Base-by-base conservation (phyloP, 2,797 vertebrate genomes). In the Aphelocoma californica region DNA sequence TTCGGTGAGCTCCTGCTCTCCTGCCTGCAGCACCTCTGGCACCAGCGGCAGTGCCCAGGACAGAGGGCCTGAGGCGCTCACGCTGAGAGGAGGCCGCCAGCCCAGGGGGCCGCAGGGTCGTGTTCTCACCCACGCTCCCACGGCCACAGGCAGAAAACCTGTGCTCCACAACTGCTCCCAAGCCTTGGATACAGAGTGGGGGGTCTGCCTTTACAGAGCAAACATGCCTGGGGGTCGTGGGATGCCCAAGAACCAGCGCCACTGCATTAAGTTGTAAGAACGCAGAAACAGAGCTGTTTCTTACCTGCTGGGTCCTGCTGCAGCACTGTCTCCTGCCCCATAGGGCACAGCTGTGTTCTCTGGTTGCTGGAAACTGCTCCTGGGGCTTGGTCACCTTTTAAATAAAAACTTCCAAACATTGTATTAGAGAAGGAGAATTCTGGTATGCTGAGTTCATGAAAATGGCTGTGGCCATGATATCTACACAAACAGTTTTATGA, bases 51-150 rank as follows among this genome's bases (percentile, higher is more conserved):
- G 53, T 6, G 2, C 40, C 8, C 7, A 11, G 51, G 32, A 29
- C 36, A 14, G 10, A 12, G 53, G n/a, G 14, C 47, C 4, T 0
- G 3, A 62, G 36, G 47, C 38, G 2, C 60, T 40, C 1, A 0
- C 0, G 1, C 24, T 1, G 5, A 34, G 32, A 19, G 21, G 18
- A 24, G 29, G 2, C 23, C 0, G 0, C 19, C 28, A 34, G 71
- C 54, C 31, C 36, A 1, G 16, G 18, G 14, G 28, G 11, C 56
- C 2, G 3, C 69, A 19, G 7, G 8, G 17, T 18, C 1, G 0
- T 0, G 8, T 5, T 26, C n/a, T 32, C 26, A 2, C 0, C 1
- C 0, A 0, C 0, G 2, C 24, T 8, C 66, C 66, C 19, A 4
- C 3, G 0, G n/a, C 24, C 7, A 28, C n/a, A 9, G 5, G 9